These are phyloP conservation scores for Chaetophractus vellerosus DNA, from an alignment of 2,797 vertebrate genomes.

Conservation along the genomic window DNA sequence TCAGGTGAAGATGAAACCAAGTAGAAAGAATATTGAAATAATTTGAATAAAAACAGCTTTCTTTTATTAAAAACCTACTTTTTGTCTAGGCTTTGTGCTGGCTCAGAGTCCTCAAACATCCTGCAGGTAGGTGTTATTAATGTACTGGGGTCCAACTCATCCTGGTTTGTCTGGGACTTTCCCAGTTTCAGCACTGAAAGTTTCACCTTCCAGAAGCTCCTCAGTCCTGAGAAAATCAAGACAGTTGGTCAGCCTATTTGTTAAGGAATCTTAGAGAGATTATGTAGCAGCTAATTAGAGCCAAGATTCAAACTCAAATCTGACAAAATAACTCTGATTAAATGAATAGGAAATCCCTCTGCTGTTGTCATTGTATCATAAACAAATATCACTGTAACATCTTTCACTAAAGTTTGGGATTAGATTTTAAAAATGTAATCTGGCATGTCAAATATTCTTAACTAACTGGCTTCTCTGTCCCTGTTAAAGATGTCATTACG, in stretches of 20 bases:
- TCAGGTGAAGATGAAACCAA: neutral
- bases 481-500: neutral
- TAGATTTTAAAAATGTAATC: neutral
- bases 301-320: conserved; percentile 1
- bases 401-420: neutral
- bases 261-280: neutral
- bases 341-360: neutral
- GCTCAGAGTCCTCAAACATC: neutral
- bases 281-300: neutral
- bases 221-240: neutral
- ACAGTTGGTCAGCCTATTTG: neutral
- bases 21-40: neutral
- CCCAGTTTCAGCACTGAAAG: neutral
- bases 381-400: neutral
- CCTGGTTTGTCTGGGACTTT: neutral
- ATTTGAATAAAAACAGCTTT: conserved; percentile 34
- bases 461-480: neutral
- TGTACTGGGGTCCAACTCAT: neutral
- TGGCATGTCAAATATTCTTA: neutral
- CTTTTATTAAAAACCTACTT: conserved; percentile 33
- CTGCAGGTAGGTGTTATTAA: neutral
- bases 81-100: neutral
- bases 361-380: neutral
- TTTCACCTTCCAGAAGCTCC: neutral
- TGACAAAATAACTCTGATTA: neutral